Percentiles rank a stretch among this genome's conserved stretches.
These are phyloP conservation scores for Leucoraja erinaceus DNA, from an alignment of 2,113 vertebrate species.

Conservation along the genomic window DNA sequence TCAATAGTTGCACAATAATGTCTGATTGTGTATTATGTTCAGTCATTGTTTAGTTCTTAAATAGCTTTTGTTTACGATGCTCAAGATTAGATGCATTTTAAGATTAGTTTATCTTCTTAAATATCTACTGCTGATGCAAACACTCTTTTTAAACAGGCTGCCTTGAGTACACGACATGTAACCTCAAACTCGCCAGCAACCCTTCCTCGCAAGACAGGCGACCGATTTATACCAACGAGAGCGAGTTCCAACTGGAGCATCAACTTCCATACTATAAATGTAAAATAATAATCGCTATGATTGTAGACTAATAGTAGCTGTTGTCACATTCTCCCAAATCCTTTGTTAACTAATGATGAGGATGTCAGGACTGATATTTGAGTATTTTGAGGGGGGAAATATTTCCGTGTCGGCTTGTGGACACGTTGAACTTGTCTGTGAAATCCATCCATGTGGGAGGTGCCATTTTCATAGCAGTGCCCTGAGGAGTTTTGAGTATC, in stretches of 20 bases:
- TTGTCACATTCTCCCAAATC: not conserved
- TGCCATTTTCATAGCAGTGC: not conserved
- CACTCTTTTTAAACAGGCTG: conserved; percentile 46
- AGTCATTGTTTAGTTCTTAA: not conserved
- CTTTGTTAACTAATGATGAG: not conserved
- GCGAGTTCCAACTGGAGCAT: conserved; percentile 73
- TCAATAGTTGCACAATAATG: not conserved
- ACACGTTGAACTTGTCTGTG: not conserved
- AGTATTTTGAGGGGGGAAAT: not conserved
- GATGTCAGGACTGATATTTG: not conserved
- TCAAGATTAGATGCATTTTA: not conserved
- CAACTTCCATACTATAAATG: conserved; percentile 69
- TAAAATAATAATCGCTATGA: conserved; percentile 43
- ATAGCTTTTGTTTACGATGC: not conserved
- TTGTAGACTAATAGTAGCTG: not conserved
- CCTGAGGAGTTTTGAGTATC: not conserved
- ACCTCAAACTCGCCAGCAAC: conserved; percentile 57
- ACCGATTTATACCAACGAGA: conserved; percentile 65
- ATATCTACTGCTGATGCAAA: not conserved
- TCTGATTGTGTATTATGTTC: not conserved
- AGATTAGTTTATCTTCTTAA: not conserved
- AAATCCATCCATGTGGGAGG: not conserved
- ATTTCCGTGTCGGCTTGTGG: not conserved
- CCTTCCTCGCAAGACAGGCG: conserved; percentile 59
- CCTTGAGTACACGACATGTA: conserved; percentile 38